A percentile compares a stretch with the other conserved stretches of the same genome.
phyloP scores from a whole-genome alignment of 2,888 invertebrate species.

The Adelognathus sp. region DNA sequence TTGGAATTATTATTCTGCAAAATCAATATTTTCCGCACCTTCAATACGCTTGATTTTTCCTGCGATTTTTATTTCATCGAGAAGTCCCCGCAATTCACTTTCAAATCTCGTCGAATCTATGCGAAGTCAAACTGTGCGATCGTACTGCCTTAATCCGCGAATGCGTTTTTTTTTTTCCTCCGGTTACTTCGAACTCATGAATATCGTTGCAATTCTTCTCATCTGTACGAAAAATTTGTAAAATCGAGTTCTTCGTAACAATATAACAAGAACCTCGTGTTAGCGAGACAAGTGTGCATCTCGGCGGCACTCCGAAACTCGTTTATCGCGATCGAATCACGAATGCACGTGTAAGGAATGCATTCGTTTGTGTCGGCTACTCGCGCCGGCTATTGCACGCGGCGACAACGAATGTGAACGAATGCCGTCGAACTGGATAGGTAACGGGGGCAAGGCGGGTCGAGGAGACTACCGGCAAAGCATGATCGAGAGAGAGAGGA shows the following conservation, averaged over 20 bases:
- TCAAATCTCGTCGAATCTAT: too few relatives aligned
- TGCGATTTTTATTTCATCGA: too few relatives aligned
- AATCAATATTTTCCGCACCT: too few relatives aligned
- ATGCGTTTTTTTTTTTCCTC: too few relatives aligned
- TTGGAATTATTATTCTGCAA: too few relatives aligned
- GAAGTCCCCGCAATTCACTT: too few relatives aligned
- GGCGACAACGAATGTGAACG: too few relatives aligned
- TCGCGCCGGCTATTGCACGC: neutral
- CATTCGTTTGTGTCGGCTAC: neutral
- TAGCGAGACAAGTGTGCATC: neutral
- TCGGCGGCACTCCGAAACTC: neutral
- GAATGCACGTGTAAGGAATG: conserved; percentile 21
- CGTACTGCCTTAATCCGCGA: too few relatives aligned
- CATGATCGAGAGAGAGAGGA: too few relatives aligned
- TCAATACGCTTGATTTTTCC: too few relatives aligned
- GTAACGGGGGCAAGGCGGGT: conserved; percentile 40
- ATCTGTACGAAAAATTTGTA: neutral
- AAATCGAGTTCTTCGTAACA: neutral
- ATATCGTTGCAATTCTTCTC: neutral
- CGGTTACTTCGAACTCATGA: neutral
- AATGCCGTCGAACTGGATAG: conserved; percentile 22
- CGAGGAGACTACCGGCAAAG: neutral
- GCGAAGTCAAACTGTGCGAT: too few relatives aligned
- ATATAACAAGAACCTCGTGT: neutral
- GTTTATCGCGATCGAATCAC: conserved; percentile 9